Evolutionary conservation across 2,888 invertebrate genomes (phyloP).

Genomic region (Xestia xanthographa): DNA sequence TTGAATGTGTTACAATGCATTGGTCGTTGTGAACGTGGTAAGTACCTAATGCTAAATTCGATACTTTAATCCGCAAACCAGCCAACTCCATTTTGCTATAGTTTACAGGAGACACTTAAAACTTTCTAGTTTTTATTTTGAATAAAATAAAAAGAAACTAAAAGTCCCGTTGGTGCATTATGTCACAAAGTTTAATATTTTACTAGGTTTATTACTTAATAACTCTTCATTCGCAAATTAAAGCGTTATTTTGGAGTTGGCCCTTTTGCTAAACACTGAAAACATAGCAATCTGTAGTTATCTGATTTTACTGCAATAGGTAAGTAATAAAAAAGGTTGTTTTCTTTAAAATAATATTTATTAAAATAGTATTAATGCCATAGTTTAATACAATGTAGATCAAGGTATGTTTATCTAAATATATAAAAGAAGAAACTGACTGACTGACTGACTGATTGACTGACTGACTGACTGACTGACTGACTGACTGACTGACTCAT

Average conservation of each 20-base stretch:
- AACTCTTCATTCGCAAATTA: slow-evolving; percentile 22
- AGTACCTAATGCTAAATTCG: not conserved
- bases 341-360: slow-evolving; percentile 18
- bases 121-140: slow-evolving; percentile 27
- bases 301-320: slow-evolving; percentile 26
- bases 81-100: slow-evolving; percentile 4
- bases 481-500: too few relatives aligned
- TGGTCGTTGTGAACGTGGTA: too few relatives aligned
- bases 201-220: slow-evolving; percentile 32
- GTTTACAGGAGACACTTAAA: slow-evolving; percentile 19
- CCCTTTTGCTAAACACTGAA: slow-evolving; percentile 35
- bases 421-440: too few relatives aligned
- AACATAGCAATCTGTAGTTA: slow-evolving; percentile 32
- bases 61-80: slow-evolving; percentile 12
- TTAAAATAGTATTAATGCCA: slow-evolving; percentile 9
- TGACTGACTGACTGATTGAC: too few relatives aligned
- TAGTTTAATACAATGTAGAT: too few relatives aligned
- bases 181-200: slow-evolving; percentile 32
- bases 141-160: slow-evolving; percentile 32
- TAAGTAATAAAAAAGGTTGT: slow-evolving; percentile 22
- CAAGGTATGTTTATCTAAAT: slow-evolving; percentile 8
- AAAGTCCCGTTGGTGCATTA: slow-evolving; percentile 32
- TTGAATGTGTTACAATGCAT: too few relatives aligned
- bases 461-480: too few relatives aligned
- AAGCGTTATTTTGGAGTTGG: slow-evolving; percentile 37